phyloP scores from a whole-genome alignment of 1,140 invertebrate genomes.

The Drosophila prosaltans region DNA sequence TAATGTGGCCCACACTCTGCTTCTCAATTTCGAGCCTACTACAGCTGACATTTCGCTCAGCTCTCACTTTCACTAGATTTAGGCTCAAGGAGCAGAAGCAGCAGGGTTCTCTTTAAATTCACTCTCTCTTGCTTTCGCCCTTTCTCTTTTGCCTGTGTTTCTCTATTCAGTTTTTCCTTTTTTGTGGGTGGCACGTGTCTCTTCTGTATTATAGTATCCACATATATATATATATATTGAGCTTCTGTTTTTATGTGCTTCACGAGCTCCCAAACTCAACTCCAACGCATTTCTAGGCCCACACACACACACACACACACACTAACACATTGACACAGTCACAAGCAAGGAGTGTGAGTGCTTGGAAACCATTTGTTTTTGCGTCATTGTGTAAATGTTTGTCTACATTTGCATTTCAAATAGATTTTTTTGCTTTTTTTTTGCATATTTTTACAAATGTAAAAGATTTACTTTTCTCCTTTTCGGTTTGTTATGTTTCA shows the following conservation, averaged over 20 bases:
- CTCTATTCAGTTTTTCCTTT: conserved; percentile 27
- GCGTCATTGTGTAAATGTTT: conserved; percentile 36
- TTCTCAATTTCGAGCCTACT: conserved; percentile 39
- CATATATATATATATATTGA: conserved; percentile 14
- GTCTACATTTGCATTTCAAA: conserved; percentile 49
- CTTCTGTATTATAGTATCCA: conserved; percentile 17
- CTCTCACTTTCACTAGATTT: conserved; percentile 31
- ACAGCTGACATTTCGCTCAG: conserved; percentile 47
- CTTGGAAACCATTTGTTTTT: not conserved
- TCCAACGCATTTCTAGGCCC: conserved; percentile 25
- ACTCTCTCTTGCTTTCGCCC: not conserved
- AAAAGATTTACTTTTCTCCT: conserved; percentile 26
- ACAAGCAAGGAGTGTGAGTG: not conserved
- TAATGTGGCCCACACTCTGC: conserved; percentile 24
- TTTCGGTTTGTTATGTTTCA: conserved; percentile 10
- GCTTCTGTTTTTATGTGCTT: conserved; percentile 64
- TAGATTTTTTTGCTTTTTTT: not conserved
- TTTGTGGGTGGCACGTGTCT: conserved; percentile 38
- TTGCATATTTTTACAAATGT: conserved; percentile 6
- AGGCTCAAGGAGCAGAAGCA: conserved; percentile 15
- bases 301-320: conserved; percentile 21
- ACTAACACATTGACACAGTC: not conserved
- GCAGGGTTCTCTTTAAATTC: not conserved
- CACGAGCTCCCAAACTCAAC: conserved; percentile 59
- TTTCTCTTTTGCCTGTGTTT: conserved; percentile 15